Evolutionary conservation across 1,140 invertebrate species (phyloP).

Genomic region (Drosophila hydei): DNA sequence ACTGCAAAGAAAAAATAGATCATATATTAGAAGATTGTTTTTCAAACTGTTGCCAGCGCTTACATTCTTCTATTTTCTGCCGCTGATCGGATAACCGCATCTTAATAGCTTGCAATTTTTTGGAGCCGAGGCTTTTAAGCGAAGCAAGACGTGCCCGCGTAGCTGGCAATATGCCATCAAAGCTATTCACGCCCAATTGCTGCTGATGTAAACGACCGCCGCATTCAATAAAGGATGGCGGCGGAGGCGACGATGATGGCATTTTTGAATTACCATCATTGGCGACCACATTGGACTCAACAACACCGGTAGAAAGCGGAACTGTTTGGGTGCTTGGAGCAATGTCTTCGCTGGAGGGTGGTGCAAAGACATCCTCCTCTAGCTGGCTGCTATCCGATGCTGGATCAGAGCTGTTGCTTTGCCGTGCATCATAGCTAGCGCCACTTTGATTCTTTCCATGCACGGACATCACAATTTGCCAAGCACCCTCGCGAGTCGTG

Average conservation of each 20-base stretch:
- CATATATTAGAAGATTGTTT: neutral
- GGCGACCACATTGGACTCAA: neutral
- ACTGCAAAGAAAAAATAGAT: conserved; percentile 53
- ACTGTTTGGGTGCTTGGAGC: conserved; percentile 42
- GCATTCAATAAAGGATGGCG: conserved; percentile 57
- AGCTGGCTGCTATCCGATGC: conserved; percentile 76
- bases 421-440: conserved; percentile 40
- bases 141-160: conserved; percentile 86
- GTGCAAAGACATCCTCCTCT: conserved; percentile 77
- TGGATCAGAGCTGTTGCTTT: conserved; percentile 79
- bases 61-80: conserved; percentile 83
- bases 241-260: conserved; percentile 63
- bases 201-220: conserved; percentile 69
- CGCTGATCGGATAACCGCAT: conserved; percentile 88
- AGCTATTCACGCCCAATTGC: conserved; percentile 54
- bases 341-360: conserved; percentile 56
- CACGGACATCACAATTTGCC: conserved; percentile 82
- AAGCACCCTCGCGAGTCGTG: conserved; percentile 72
- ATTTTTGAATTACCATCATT: conserved; percentile 22
- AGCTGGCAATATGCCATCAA: conserved; percentile 83
- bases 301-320: conserved; percentile 5
- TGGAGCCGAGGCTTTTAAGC: conserved; percentile 88
- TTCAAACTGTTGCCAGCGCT: conserved; percentile 27
- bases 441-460: conserved; percentile 49
- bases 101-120: conserved; percentile 87